Base-by-base conservation (phyloP, 2,797 vertebrate species). In the Ateles fusciceps region DNA sequence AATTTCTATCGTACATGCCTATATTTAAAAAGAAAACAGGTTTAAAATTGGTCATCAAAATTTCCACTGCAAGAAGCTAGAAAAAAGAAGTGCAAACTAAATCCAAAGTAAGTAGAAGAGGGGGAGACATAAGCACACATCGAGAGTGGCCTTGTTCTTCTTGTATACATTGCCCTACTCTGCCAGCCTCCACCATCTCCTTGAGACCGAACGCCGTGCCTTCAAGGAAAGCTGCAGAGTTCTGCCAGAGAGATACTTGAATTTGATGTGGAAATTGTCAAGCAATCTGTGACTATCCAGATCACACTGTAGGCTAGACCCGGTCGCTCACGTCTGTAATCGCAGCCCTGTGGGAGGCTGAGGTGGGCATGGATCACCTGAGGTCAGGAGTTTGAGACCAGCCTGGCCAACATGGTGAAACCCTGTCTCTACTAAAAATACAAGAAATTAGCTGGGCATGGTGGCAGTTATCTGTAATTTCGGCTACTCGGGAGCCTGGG, bases 161-260 rank as follows among this genome's bases (percentile, higher is more conserved):
- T 28, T 26, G 22, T 74, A 39, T 17, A 55, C 13, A 5, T 14
- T 10, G 50, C 50, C 50, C n/a, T 57, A 8, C 50, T 57, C 50
- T 36, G 14, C 26, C 80, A 83, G 36, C 24, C 24, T 83, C 80
- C 36, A 12, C 26, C 36, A 1, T 19, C 15, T 21, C 80, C 80
- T 42, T 30, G 26, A 42, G 55, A 81, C 50, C n/a, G 5, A 24
- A 57, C 13, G 15, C 50, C 4, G 1, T 99, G 99, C 99, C 99
- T 97, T 99, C 99, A 39, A 39, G 99, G 99, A 98, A 99, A 99
- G 98, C 97, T 99, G 91, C 99, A 99, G 98, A 99, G 99, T 95
- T 99, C 99, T 15, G 99, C 99, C 99, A 99, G 99, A 96, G 99
- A 99, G 96, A 99, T 99, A 98, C 99, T 99, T 64, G 99, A 99